These are phyloP conservation scores for Ia io DNA, from an alignment of 2,113 vertebrate genomes.

Conservation along the genomic window DNA sequence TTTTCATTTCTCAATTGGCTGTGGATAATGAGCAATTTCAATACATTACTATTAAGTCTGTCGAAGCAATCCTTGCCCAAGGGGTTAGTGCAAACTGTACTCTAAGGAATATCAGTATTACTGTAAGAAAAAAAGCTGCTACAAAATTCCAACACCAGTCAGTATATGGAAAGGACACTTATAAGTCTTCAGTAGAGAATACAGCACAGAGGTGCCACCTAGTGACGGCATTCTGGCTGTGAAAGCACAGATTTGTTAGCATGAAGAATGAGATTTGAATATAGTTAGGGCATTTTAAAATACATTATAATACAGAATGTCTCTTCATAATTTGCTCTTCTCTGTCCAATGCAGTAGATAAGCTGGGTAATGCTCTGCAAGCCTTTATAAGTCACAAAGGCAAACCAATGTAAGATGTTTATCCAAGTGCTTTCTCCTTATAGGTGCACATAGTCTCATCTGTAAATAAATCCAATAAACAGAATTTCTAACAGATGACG, in stretches of 20 bases:
- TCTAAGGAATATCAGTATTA: background rate
- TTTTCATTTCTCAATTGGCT: conserved; percentile 23
- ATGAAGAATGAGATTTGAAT: background rate
- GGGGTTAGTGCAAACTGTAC: background rate
- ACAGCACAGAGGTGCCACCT: conserved; percentile 57
- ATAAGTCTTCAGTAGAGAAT: background rate
- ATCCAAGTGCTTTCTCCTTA: background rate
- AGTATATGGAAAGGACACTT: background rate
- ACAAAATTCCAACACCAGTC: background rate
- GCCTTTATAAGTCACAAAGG: background rate
- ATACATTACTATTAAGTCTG: background rate
- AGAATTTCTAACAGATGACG: background rate
- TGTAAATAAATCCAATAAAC: background rate
- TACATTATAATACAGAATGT: background rate
- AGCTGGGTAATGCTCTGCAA: background rate
- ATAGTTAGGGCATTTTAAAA: background rate
- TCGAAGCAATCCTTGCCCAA: background rate
- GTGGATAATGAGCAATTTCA: background rate
- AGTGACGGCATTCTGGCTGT: background rate
- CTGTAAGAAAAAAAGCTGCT: background rate
- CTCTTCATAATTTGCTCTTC: background rate
- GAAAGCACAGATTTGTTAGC: background rate
- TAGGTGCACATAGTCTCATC: background rate
- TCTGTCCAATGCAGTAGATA: background rate
- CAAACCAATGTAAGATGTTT: background rate